Evolutionary conservation across 2,797 vertebrate species (phyloP).

Genomic region (Heterohyrax brucei): DNA sequence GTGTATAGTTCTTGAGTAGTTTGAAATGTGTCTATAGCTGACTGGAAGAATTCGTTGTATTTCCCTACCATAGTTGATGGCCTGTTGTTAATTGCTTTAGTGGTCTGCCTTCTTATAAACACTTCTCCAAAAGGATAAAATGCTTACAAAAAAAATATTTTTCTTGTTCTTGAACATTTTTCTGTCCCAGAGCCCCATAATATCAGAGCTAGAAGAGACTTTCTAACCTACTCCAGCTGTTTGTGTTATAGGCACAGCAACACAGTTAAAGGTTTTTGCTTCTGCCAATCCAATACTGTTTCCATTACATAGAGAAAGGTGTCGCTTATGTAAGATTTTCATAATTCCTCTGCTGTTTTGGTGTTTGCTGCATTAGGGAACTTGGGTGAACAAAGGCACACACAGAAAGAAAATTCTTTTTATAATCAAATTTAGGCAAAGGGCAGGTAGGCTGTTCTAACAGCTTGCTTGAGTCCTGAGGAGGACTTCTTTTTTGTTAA

Average conservation of each 20-base stretch:
- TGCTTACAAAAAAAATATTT: constrained; percentile 7
- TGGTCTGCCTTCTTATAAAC: background rate
- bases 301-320: constrained; percentile 36
- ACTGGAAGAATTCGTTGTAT: constrained; percentile 1
- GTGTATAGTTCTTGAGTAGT: constrained; percentile 38
- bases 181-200: background rate
- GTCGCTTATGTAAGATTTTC: background rate
- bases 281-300: constrained; percentile 1
- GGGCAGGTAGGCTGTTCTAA: background rate
- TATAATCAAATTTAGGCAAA: constrained; percentile 25
- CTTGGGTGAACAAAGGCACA: constrained; percentile 21
- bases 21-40: constrained; percentile 60
- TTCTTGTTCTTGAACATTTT: constrained; percentile 39
- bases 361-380: constrained; percentile 22
- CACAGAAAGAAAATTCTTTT: background rate
- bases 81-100: background rate
- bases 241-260: background rate
- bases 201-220: constrained; percentile 40
- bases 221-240: background rate
- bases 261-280: background rate
- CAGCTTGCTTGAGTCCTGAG: constrained; percentile 28
- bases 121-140: background rate
- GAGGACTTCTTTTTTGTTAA: background rate
- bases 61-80: background rate
- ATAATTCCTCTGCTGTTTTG: constrained; percentile 24